A percentile compares a stretch with the other conserved stretches of the same genome.
Evolutionary conservation across 2,888 invertebrate genomes (phyloP).

Genomic region (Tachina grossa): DNA sequence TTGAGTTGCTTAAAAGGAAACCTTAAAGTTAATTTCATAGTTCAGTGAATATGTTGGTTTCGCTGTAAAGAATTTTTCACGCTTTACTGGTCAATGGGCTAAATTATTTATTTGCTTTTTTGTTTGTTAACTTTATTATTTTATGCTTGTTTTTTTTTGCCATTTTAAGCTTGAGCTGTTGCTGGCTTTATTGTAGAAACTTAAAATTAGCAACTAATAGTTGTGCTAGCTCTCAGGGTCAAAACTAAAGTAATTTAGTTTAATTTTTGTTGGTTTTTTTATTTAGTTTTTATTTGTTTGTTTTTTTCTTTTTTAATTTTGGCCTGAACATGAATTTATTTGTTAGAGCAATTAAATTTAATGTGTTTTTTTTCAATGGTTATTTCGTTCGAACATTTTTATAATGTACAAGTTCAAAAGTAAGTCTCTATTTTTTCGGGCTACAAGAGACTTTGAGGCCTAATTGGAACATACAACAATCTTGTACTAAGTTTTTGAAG

Average conservation of each 20-base stretch:
- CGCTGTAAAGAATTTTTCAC: conserved; percentile 48
- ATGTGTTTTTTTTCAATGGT: neutral
- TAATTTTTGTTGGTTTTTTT: conserved; percentile 1
- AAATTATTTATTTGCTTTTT: conserved; percentile 30
- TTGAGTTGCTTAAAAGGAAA: conserved; percentile 12
- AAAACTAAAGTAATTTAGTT: conserved; percentile 46
- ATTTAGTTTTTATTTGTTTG: neutral
- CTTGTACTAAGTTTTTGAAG: too few species aligned
- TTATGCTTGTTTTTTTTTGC: neutral
- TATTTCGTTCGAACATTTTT: conserved; percentile 15
- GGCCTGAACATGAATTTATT: conserved; percentile 12
- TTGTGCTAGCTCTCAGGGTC: conserved; percentile 54
- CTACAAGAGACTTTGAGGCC: neutral
- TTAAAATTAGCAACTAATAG: conserved; percentile 32
- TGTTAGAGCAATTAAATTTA: conserved; percentile 13
- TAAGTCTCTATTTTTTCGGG: neutral
- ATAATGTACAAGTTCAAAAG: conserved; percentile 28
- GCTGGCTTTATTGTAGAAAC: neutral
- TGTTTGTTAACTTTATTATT: neutral
- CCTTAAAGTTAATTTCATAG: conserved; percentile 55
- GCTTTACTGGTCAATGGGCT: conserved; percentile 52
- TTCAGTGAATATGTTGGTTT: conserved; percentile 47
- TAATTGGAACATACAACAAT: neutral
- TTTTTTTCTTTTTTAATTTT: neutral
- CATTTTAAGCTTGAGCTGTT: conserved; percentile 8